phyloP scores from a whole-genome alignment of 2,797 vertebrate genomes.

The Cryptoblepharus egeriae region DNA sequence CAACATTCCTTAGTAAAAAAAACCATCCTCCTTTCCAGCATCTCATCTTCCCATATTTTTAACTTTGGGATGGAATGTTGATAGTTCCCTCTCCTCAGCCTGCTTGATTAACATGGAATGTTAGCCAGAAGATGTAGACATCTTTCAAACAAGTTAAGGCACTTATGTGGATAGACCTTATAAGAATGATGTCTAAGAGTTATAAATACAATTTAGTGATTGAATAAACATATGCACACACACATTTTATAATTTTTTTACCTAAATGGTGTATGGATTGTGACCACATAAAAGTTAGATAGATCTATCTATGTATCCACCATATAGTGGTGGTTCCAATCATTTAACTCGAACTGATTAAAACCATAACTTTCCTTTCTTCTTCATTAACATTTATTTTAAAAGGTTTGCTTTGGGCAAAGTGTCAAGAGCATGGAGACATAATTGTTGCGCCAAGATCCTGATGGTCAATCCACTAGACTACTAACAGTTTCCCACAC shows the following conservation, averaged over 20 bases:
- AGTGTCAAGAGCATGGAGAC: background rate
- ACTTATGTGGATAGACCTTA: no score
- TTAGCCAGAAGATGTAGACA: no score
- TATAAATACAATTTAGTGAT: no score
- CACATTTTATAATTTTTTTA: background rate
- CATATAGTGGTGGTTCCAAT: background rate
- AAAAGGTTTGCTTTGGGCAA: background rate
- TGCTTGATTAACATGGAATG: no score
- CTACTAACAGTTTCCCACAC: background rate
- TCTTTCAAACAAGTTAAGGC: no score
- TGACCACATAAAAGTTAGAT: constrained; percentile 4
- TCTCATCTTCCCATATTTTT: no score
- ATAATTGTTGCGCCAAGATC: background rate
- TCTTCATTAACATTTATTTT: background rate
- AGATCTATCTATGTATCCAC: no score
- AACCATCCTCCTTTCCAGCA: no score
- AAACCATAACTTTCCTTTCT: background rate
- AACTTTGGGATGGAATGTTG: no score
- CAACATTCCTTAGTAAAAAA: no score
- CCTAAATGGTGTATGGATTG: background rate
- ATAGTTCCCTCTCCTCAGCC: no score
- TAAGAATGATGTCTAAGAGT: no score
- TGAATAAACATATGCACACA: background rate
- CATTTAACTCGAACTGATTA: background rate
- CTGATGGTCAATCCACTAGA: background rate